phyloP scores from a whole-genome alignment of 2,888 invertebrate species.

The Lissocephala sabroskyi region DNA sequence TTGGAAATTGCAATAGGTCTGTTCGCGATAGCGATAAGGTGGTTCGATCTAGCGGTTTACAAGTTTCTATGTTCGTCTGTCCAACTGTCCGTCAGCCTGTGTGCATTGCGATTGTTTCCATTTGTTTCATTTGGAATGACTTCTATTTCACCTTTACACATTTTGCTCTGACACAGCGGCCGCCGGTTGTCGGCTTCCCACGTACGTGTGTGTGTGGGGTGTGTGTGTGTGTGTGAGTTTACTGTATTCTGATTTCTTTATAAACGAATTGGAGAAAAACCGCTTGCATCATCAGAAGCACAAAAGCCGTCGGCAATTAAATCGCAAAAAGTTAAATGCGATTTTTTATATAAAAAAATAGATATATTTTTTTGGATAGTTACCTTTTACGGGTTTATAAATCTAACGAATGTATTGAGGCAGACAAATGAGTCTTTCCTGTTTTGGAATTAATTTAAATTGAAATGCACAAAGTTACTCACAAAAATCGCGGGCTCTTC shows the following conservation, averaged over 20 bases:
- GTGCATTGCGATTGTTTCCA: not conserved
- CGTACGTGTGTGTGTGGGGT: constrained; percentile 13
- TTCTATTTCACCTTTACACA: constrained; percentile 61
- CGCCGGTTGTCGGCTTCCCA: constrained; percentile 13
- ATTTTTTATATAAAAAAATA: not conserved
- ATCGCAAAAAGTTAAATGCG: constrained; percentile 4
- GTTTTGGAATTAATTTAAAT: constrained; percentile 42
- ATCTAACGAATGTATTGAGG: constrained; percentile 14
- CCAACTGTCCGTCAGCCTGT: too few species aligned
- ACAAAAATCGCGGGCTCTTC: constrained; percentile 16
- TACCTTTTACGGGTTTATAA: constrained; percentile 33
- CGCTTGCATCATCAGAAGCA: constrained; percentile 42
- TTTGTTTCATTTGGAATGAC: constrained; percentile 43
- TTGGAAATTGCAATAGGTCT: too few species aligned
- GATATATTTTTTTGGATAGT: constrained; percentile 3
- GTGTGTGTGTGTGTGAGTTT: constrained; percentile 9
- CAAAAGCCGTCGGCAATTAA: constrained; percentile 6
- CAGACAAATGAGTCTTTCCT: constrained; percentile 34
- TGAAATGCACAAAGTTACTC: constrained; percentile 51
- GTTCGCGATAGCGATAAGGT: too few species aligned
- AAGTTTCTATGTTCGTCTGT: too few species aligned
- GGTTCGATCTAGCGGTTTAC: too few species aligned
- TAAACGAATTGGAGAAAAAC: constrained; percentile 24
- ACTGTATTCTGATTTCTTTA: not conserved
- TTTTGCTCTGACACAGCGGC: constrained; percentile 22